These are phyloP conservation scores for Catocala fraxini DNA, from an alignment of 2,888 invertebrate species.

Conservation along the genomic window DNA sequence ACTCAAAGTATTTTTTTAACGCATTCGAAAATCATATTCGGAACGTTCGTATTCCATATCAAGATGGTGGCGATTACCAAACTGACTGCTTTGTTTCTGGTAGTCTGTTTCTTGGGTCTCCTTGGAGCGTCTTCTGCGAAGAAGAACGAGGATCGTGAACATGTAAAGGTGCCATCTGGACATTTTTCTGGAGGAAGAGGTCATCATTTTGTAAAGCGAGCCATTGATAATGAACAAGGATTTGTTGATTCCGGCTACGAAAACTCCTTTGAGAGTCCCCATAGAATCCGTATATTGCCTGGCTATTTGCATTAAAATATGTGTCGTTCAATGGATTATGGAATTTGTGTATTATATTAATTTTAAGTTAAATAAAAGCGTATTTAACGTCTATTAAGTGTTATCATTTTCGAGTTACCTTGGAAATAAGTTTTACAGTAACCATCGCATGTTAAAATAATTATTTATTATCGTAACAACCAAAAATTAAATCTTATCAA, in stretches of 20 bases:
- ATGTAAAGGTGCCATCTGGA: slow-evolving; percentile 2
- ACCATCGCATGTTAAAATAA: no score
- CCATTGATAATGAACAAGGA: slow-evolving; percentile 60
- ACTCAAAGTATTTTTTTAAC: neutral
- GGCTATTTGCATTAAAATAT: slow-evolving; percentile 67
- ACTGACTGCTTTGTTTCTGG: slow-evolving; percentile 56
- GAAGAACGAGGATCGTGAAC: slow-evolving; percentile 11
- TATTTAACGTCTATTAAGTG: slow-evolving; percentile 43
- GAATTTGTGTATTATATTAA: slow-evolving; percentile 34
- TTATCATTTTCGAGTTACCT: slow-evolving; percentile 18
- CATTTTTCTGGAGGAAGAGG: slow-evolving; percentile 16
- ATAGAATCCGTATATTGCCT: slow-evolving; percentile 71
- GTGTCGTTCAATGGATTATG: neutral
- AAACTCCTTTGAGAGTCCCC: slow-evolving; percentile 64
- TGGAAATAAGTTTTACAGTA: no score
- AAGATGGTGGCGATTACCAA: slow-evolving; percentile 62
- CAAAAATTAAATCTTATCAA: no score
- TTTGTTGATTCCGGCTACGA: slow-evolving; percentile 57
- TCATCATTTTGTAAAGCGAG: slow-evolving; percentile 69
- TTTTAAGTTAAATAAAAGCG: slow-evolving; percentile 36
- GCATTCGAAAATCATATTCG: slow-evolving; percentile 21
- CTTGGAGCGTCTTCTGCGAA: slow-evolving; percentile 47
- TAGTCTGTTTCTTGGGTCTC: slow-evolving; percentile 56
- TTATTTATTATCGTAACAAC: no score
- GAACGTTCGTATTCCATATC: slow-evolving; percentile 22